phyloP scores from a whole-genome alignment of 1,140 invertebrate genomes.

The Druon quercuslanigerum region DNA sequence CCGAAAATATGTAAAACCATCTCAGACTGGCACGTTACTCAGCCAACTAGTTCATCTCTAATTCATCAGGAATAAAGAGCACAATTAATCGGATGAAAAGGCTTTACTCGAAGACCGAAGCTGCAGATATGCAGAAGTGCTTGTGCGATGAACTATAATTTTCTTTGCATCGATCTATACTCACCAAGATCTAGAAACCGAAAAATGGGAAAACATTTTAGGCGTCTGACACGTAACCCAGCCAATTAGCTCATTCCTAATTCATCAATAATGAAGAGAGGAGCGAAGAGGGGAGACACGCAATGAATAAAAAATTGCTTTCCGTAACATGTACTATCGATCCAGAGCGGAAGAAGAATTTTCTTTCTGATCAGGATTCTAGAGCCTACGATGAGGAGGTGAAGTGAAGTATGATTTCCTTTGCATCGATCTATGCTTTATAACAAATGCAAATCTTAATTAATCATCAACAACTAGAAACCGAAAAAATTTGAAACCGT shows the following conservation, averaged over 20 bases:
- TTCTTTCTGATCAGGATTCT: conserved; percentile 26
- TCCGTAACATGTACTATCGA: background rate
- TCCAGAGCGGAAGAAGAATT: conserved; percentile 43
- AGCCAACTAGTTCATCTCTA: background rate
- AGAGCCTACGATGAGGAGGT: conserved; percentile 28
- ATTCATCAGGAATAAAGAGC: conserved; percentile 15
- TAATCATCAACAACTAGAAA: too few relatives aligned
- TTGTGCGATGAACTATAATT: background rate
- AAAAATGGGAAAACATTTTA: too few relatives aligned
- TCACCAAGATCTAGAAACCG: too few relatives aligned
- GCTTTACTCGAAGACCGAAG: conserved; percentile 10
- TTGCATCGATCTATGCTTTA: too few relatives aligned
- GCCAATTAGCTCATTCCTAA: too few relatives aligned
- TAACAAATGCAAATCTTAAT: too few relatives aligned
- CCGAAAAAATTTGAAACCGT: background rate
- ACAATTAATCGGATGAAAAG: conserved; percentile 11
- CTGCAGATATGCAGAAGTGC: too few relatives aligned
- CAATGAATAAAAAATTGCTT: conserved; percentile 8
- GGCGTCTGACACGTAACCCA: too few relatives aligned
- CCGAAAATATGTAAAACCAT: background rate
- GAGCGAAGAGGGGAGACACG: conserved; percentile 2
- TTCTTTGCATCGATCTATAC: too few relatives aligned
- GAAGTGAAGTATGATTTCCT: too few relatives aligned
- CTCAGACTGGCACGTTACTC: background rate
- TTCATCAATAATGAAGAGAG: too few relatives aligned